Conservation (phyloP, 2,888 invertebrate species). For the Sericinus montela region DNA sequence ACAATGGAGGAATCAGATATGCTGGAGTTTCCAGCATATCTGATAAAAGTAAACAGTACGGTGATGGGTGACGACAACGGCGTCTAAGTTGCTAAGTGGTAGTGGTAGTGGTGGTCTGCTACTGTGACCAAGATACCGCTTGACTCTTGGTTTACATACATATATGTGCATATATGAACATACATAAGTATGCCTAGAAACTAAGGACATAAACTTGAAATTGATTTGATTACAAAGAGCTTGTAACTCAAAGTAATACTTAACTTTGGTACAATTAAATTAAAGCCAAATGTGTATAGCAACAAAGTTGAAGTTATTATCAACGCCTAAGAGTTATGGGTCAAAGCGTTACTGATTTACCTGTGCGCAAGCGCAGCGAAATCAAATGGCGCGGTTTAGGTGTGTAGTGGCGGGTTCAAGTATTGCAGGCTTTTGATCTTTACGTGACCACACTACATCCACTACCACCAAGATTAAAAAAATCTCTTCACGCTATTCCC, state of each 20-base stretch:
- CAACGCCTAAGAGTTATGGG: neutral
- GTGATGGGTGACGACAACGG: too few relatives aligned
- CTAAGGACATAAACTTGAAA: neutral
- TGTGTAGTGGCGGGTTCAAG: slow-evolving; percentile 14
- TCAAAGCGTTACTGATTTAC: slow-evolving; percentile 27
- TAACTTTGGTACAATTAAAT: neutral
- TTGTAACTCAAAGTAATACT: slow-evolving; percentile 1
- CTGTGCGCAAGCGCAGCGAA: slow-evolving; percentile 12
- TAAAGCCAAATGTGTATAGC: neutral
- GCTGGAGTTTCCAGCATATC: too few relatives aligned
- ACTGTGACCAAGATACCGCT: too few relatives aligned
- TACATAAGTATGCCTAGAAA: neutral
- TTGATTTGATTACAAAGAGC: neutral
- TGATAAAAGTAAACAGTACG: too few relatives aligned
- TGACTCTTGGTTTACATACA: too few relatives aligned
- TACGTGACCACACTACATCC: slow-evolving; percentile 7
- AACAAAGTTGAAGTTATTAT: neutral
- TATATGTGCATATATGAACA: too few relatives aligned
- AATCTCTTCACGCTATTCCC: too few relatives aligned
- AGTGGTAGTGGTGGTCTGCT: too few relatives aligned
- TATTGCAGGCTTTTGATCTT: slow-evolving; percentile 4
- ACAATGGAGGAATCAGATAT: too few relatives aligned
- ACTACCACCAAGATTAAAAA: neutral
- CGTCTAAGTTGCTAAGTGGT: too few relatives aligned
- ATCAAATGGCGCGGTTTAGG: slow-evolving; percentile 23